phyloP scores from a whole-genome alignment of 2,888 invertebrate species.

The Idaea straminata region DNA sequence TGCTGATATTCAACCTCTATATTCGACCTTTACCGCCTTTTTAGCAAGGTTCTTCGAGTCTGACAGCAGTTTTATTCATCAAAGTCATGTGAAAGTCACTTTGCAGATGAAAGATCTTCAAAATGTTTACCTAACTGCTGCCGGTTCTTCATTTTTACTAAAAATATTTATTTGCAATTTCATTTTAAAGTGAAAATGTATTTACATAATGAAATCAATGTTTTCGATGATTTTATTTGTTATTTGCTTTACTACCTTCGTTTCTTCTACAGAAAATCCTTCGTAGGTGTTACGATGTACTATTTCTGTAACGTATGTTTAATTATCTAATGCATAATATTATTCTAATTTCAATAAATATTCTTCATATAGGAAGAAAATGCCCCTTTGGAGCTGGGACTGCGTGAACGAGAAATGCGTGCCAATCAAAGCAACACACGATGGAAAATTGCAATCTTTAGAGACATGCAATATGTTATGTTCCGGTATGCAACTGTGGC shows the following conservation, averaged over 20 bases:
- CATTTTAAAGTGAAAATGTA: background rate
- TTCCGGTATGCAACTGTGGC: conserved; percentile 88
- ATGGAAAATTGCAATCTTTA: conserved; percentile 75
- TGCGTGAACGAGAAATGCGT: conserved; percentile 85
- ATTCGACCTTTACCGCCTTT: background rate
- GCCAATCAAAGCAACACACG: conserved; percentile 56
- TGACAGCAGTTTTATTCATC: background rate
- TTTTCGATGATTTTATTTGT: background rate
- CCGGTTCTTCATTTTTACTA: background rate
- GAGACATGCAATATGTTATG: conserved; percentile 88
- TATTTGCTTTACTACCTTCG: background rate
- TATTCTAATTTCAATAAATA: conserved; percentile 1
- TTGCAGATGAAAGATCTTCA: background rate
- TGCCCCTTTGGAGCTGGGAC: conserved; percentile 87
- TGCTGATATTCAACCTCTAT: background rate
- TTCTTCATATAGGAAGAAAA: conserved; percentile 43
- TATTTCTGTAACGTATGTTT: background rate
- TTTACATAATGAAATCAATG: background rate
- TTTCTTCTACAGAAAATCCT: background rate
- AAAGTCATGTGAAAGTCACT: background rate
- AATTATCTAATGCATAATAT: too few relatives aligned
- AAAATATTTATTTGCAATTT: background rate
- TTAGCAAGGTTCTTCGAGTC: background rate
- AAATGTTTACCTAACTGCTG: background rate
- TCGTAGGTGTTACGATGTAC: background rate